Percentiles rank a stretch among this genome's conserved stretches.
These are phyloP conservation scores for Myripristis murdjan DNA, from an alignment of 2,797 vertebrate genomes.

Conservation along the genomic window DNA sequence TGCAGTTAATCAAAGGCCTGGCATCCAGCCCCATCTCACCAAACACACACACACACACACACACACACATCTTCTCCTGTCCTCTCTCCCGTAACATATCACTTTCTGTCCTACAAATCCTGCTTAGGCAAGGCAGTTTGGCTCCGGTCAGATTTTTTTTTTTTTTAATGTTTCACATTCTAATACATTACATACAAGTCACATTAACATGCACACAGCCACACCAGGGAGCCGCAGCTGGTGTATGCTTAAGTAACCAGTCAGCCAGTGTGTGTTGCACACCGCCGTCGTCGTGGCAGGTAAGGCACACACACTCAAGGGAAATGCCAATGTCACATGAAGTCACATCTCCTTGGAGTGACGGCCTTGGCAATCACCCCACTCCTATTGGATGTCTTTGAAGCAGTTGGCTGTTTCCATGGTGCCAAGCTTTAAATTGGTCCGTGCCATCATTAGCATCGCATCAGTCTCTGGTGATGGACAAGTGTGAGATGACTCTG, in stretches of 20 bases:
- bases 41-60: neutral
- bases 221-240: neutral
- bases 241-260: neutral
- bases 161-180: too few relatives aligned
- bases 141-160: too few relatives aligned
- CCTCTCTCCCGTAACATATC: too few relatives aligned
- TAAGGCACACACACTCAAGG: neutral
- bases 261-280: neutral
- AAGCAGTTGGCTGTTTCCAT: constrained; percentile 66
- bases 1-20: constrained; percentile 63
- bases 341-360: constrained; percentile 21
- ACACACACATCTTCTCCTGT: neutral
- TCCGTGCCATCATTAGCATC: constrained; percentile 54
- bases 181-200: neutral
- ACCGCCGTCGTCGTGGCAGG: neutral
- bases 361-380: constrained; percentile 37
- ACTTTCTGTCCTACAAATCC: too few relatives aligned
- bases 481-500: constrained; percentile 70
- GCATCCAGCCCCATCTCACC: constrained; percentile 40
- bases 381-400: constrained; percentile 44
- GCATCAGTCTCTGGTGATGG: constrained; percentile 57
- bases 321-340: constrained; percentile 13
- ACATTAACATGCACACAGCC: neutral
- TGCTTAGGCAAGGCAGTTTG: too few relatives aligned
- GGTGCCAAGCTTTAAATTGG: constrained; percentile 38